phyloP scores from a whole-genome alignment of 2,797 vertebrate species.

The Meda fulgida region DNA sequence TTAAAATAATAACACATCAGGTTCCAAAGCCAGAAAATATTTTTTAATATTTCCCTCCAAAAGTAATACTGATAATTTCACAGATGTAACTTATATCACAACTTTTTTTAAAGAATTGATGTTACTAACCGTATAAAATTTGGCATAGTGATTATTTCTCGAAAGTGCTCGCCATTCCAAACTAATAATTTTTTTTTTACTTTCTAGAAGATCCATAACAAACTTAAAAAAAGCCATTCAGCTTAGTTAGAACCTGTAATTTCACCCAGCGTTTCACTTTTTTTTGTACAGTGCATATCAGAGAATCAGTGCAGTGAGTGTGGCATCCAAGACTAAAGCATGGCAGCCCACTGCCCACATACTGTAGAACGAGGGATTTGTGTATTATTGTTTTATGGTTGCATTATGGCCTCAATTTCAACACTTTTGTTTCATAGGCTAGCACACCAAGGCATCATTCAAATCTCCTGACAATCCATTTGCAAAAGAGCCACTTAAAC shows the following conservation, averaged over 20 bases:
- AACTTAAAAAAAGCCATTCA: neutral
- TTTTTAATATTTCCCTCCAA: neutral
- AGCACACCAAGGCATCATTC: neutral
- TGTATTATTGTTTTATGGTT: neutral
- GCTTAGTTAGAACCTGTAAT: neutral
- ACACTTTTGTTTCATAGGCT: neutral
- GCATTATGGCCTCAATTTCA: neutral
- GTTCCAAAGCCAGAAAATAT: neutral
- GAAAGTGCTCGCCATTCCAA: neutral
- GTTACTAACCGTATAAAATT: neutral
- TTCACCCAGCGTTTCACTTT: neutral
- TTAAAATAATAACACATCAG: neutral
- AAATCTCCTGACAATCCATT: slow-evolving; percentile 13
- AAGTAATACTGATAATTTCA: neutral
- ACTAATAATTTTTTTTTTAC: neutral
- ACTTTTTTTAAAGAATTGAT: neutral
- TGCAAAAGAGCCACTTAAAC: slow-evolving; percentile 10
- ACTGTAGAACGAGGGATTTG: neutral
- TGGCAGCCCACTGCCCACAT: neutral
- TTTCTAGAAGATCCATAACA: neutral
- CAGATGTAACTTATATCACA: neutral
- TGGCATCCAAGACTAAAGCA: neutral
- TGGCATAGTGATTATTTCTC: neutral
- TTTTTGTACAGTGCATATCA: neutral
- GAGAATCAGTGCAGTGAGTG: neutral